phyloP scores from a whole-genome alignment of 2,888 invertebrate genomes.

The Cephonodes hylas region DNA sequence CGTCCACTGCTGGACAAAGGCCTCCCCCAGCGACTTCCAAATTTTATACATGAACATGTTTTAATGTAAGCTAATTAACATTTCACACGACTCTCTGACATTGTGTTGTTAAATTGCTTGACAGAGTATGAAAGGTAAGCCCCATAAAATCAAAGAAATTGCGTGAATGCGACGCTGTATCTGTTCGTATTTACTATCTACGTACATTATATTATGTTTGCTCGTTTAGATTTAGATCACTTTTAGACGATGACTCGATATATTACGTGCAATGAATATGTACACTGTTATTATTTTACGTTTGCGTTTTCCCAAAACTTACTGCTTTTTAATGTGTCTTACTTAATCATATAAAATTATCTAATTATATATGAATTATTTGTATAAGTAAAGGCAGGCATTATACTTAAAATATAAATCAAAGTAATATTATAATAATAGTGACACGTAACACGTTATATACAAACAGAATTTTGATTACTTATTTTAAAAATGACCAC shows the following conservation, averaged over 20 bases:
- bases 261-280: constrained; percentile 41
- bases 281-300: constrained; percentile 53
- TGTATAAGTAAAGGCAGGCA: too few relatives aligned
- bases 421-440: too few relatives aligned
- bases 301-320: constrained; percentile 30
- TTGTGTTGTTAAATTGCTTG: neutral
- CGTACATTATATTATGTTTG: neutral
- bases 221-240: constrained; percentile 14
- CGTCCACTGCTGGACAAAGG: too few relatives aligned
- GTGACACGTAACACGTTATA: too few relatives aligned
- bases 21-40: too few relatives aligned
- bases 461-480: too few relatives aligned
- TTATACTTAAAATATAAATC: too few relatives aligned
- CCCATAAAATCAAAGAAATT: neutral
- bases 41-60: too few relatives aligned
- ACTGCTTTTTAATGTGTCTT: neutral
- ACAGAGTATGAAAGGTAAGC: neutral
- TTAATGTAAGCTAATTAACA: too few relatives aligned
- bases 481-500: too few relatives aligned
- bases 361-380: too few relatives aligned
- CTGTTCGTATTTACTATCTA: neutral
- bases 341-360: neutral
- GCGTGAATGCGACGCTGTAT: neutral
- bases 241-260: constrained; percentile 49
- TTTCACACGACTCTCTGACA: too few relatives aligned